Conservation (phyloP, 2,888 invertebrate genomes). For the Sarcophaga caerulescens region DNA sequence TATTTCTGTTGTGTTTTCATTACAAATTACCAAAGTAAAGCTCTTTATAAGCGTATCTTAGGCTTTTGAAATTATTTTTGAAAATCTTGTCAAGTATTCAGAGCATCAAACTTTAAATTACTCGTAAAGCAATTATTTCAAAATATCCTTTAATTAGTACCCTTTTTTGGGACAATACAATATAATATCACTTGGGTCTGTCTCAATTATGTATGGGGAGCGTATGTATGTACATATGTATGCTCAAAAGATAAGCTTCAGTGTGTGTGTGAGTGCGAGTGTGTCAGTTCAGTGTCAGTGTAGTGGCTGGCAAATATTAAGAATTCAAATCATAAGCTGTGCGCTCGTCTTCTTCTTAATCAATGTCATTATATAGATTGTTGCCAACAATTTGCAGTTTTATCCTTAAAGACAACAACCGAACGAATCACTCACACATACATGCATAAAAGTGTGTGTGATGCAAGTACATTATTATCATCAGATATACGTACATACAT, state of each 20-base stretch:
- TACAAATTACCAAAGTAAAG: no score
- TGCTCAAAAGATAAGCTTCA: no score
- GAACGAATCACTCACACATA: not conserved
- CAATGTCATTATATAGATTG: conserved; percentile 47
- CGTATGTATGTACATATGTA: no score
- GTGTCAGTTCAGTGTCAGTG: not conserved
- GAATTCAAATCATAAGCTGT: conserved; percentile 45
- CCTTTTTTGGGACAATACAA: not conserved
- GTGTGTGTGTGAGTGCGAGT: not conserved
- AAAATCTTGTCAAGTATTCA: not conserved
- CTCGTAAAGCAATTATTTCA: not conserved
- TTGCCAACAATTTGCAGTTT: conserved; percentile 58
- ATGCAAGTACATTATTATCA: no score
- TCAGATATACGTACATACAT: not conserved
- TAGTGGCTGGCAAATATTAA: conserved; percentile 8
- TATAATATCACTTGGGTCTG: not conserved
- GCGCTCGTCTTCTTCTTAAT: conserved; percentile 12
- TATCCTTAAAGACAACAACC: conserved; percentile 32
- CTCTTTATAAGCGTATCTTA: not conserved
- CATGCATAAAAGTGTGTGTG: not conserved
- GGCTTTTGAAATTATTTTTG: not conserved
- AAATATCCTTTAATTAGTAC: not conserved
- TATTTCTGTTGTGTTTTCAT: no score
- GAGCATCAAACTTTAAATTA: not conserved
- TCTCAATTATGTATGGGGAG: not conserved